These are phyloP conservation scores for Ypsolopha scabrella DNA, from an alignment of 2,888 invertebrate species.

Conservation along the genomic window DNA sequence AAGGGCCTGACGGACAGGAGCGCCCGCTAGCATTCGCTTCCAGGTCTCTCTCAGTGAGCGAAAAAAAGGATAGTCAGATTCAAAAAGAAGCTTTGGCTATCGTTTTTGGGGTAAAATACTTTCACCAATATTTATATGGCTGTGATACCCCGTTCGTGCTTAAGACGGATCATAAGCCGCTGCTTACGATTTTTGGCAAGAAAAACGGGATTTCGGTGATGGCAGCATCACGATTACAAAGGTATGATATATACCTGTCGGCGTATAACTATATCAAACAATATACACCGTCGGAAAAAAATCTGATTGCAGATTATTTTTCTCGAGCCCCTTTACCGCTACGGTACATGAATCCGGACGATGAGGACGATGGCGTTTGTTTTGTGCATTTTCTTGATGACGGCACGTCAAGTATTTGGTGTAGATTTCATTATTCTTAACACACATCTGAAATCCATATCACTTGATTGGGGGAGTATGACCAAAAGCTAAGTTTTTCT, in stretches of 20 bases:
- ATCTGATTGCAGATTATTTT: slow-evolving; percentile 1
- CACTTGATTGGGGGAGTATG: too few species aligned
- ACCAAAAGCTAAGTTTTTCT: too few species aligned
- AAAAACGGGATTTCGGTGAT: not conserved
- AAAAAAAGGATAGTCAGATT: not conserved
- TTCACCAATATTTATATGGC: not conserved
- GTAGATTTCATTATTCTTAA: too few species aligned
- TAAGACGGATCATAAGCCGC: not conserved
- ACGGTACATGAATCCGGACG: too few species aligned
- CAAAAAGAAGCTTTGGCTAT: too few species aligned
- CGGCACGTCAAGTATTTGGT: too few species aligned
- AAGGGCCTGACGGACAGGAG: not conserved
- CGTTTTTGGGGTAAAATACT: not conserved
- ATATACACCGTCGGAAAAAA: not conserved
- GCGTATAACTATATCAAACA: slow-evolving; percentile 1
- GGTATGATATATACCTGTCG: not conserved
- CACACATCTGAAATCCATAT: too few species aligned
- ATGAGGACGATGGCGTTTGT: not conserved
- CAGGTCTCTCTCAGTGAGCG: not conserved
- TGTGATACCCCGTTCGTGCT: not conserved
- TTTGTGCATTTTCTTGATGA: not conserved
- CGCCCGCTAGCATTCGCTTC: not conserved
- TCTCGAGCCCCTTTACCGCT: not conserved
- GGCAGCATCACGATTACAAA: too few species aligned
- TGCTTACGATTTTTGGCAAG: not conserved